Conservation (phyloP, 2,113 vertebrate genomes). For the Poecile atricapillus region DNA sequence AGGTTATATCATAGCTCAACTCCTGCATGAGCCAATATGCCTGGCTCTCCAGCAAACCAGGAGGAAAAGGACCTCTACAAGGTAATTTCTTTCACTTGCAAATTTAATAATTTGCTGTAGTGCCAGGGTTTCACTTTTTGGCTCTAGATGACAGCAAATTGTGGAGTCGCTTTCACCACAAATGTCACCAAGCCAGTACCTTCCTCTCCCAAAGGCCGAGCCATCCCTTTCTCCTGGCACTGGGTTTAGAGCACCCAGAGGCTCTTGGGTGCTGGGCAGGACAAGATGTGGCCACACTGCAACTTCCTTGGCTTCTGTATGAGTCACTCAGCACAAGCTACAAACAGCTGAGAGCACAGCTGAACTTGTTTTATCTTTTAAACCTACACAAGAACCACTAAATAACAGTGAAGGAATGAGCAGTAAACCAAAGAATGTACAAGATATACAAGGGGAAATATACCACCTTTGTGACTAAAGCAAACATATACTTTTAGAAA, state of each 20-base stretch:
- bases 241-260: rapidly evolving
- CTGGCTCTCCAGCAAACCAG: neutral
- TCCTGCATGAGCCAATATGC: neutral
- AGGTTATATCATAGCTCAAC: neutral
- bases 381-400: neutral
- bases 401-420: neutral
- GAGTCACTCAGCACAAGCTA: neutral
- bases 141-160: neutral
- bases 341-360: neutral
- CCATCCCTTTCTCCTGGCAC: neutral
- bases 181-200: rapidly evolving
- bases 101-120: neutral
- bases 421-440: neutral
- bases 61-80: neutral
- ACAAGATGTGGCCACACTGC: neutral
- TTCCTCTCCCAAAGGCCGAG: neutral
- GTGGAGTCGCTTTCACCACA: neutral
- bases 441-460: neutral
- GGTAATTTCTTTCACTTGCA: neutral
- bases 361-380: neutral
- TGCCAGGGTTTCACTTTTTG: neutral
- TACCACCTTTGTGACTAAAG: neutral
- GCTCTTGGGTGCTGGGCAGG: neutral
- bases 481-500: neutral
- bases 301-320: neutral